These are phyloP conservation scores for Penaeus vannamei DNA, from an alignment of 1,140 invertebrate species.

Conservation along the genomic window DNA sequence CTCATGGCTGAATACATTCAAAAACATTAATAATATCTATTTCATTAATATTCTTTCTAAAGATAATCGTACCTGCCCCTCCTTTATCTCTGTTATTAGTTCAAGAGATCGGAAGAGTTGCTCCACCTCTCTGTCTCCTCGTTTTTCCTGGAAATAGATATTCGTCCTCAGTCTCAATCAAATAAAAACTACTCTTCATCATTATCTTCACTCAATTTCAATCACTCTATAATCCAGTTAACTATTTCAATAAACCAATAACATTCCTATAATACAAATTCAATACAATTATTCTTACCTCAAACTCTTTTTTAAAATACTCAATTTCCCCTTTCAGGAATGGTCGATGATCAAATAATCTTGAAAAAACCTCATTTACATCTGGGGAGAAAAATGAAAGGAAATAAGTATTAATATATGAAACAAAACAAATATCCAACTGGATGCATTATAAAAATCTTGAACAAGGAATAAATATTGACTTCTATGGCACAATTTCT, in stretches of 20 bases:
- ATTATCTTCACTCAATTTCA: background rate
- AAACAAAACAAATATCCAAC: background rate
- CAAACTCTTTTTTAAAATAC: slow-evolving; percentile 86
- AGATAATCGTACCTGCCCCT: slow-evolving; percentile 49
- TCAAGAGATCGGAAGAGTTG: slow-evolving; percentile 62
- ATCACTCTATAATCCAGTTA: no score
- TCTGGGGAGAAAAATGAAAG: slow-evolving; percentile 75
- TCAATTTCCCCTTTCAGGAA: slow-evolving; percentile 88
- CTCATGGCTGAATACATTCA: no score
- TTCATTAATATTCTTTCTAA: no score
- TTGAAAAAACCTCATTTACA: slow-evolving; percentile 84
- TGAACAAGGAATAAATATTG: no score
- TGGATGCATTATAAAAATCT: background rate
- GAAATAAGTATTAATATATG: background rate
- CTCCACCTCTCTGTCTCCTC: slow-evolving; percentile 64
- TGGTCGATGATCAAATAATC: slow-evolving; percentile 87
- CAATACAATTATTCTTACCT: slow-evolving; percentile 75
- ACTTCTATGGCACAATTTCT: no score
- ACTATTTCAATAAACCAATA: no score
- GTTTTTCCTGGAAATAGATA: slow-evolving; percentile 64
- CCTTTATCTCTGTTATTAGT: slow-evolving; percentile 65
- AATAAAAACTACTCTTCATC: no score
- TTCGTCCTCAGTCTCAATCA: background rate
- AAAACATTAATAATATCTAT: no score
- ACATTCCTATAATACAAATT: background rate